Conservation (phyloP, 2,113 vertebrate species). For the Istiophorus platypterus region DNA sequence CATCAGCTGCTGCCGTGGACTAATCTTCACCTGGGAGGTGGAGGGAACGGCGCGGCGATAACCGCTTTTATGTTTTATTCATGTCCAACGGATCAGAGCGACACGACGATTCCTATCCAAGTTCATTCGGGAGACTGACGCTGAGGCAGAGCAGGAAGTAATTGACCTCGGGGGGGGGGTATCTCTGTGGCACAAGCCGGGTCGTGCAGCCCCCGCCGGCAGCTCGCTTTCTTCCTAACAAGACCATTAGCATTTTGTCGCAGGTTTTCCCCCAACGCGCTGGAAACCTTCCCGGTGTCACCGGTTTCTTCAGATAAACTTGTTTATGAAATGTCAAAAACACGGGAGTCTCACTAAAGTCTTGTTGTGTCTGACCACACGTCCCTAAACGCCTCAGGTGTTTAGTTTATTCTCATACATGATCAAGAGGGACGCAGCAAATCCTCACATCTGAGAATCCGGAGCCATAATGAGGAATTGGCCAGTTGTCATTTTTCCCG, state of each 20-base stretch:
- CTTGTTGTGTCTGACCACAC: no score
- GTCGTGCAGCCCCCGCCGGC: not conserved
- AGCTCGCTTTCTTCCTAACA: conserved; percentile 24
- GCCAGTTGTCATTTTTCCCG: no score
- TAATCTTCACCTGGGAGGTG: conserved; percentile 58
- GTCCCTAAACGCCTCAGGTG: no score
- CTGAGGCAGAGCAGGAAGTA: conserved; percentile 45
- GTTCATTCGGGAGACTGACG: conserved; percentile 36
- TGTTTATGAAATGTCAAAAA: no score
- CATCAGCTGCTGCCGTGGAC: conserved; percentile 45
- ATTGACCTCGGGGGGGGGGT: conserved; percentile 61
- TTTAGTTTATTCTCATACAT: no score
- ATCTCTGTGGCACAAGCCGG: not conserved
- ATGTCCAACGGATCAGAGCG: conserved; percentile 42
- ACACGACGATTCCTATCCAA: conserved; percentile 39
- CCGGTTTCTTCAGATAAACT: no score
- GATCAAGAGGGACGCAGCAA: no score
- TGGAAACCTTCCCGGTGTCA: no score
- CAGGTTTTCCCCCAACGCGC: no score
- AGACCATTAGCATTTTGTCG: conserved; percentile 16
- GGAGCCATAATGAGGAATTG: no score
- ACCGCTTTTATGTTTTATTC: conserved; percentile 72
- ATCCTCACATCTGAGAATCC: no score
- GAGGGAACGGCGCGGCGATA: conserved; percentile 29
- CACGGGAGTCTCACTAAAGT: no score